A percentile compares a stretch with the other conserved stretches of the same genome.
These are phyloP conservation scores for Eulimnadia texana DNA, from an alignment of 1,140 invertebrate genomes.

Conservation along the genomic window DNA sequence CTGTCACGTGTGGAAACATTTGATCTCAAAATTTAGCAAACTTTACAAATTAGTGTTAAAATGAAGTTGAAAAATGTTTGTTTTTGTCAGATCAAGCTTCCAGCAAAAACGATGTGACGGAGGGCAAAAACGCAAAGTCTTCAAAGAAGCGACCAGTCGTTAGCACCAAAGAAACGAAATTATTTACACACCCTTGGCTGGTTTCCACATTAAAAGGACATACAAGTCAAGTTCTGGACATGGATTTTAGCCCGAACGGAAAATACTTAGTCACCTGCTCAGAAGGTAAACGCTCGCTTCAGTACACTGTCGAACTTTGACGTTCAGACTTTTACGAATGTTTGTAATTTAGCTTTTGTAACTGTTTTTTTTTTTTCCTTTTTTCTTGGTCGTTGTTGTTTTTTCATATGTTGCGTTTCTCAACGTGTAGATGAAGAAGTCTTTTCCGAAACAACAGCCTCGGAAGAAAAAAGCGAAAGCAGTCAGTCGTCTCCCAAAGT, in stretches of 20 bases:
- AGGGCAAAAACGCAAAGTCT: neutral
- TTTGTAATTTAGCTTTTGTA: too few relatives aligned
- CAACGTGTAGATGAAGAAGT: neutral
- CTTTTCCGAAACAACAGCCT: neutral
- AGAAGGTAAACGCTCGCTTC: constrained; percentile 47
- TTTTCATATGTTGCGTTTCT: too few relatives aligned
- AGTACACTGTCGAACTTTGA: neutral
- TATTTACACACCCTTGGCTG: constrained; percentile 56
- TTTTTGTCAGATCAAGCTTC: neutral
- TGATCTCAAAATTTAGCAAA: too few relatives aligned
- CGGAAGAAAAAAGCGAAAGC: neutral
- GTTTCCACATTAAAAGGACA: constrained; percentile 63
- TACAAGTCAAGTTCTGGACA: constrained; percentile 47
- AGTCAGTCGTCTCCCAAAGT: neutral
- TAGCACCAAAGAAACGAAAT: constrained; percentile 17
- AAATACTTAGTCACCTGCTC: constrained; percentile 67
- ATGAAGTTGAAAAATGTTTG: neutral
- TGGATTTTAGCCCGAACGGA: constrained; percentile 65
- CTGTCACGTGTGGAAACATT: too few relatives aligned
- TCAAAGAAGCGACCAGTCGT: constrained; percentile 8
- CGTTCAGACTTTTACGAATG: too few relatives aligned
- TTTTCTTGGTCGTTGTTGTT: too few relatives aligned
- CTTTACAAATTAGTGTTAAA: too few relatives aligned
- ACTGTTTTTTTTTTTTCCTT: neutral
- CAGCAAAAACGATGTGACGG: neutral